Evolutionary conservation across 2,113 vertebrate species (phyloP), one percentile per base, ranked within the genome.

Genomic region (Manacus vitellinus): DNA sequence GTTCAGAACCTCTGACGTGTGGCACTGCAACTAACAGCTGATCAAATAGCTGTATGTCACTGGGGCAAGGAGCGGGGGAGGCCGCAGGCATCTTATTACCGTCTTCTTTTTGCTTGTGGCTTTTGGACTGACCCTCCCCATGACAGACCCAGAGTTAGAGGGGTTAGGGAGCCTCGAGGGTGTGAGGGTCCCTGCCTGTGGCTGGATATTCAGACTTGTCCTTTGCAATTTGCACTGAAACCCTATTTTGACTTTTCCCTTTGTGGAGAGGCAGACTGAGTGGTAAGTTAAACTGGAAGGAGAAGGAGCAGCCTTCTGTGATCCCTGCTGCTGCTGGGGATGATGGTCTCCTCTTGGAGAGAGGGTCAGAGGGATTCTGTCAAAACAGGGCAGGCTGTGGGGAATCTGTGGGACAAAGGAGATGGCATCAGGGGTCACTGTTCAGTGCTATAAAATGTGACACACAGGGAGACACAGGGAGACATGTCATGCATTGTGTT

Each of bases 11-110:
- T 80, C n/a, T 87, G 93, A 87, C 0, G 3, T 35, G 37, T 46
- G 46, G 47, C 37, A 89, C 82, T 63, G 72, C 74, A 88, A 86
- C 84, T 70, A 79, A 72, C 94, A 92, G 88, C 95, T 97, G 84
- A 90, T 81, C 85, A 91, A 96, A 96, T 68, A 95, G 74, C 67
- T 54, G 35, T 58, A 51, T 46, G 20, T 78, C 2, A 16, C 63
- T 30, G 41, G 74, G 66, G 52, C 59, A 74, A 89, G 74, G 75
- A 71, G 81, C 55, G 54, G 56, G 33, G 25, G 31, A 56, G 49
- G 61, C 61, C 54, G 58, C 16, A 54, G 46, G 59, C 43, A 23
- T 55, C 58, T 76, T 85, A 41, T 68, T 54, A 44, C 51, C 43
- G 37, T 58, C 31, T 51, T 46, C 82, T 81, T 81, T 37, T 87